Evolutionary conservation across 2,797 vertebrate genomes (phyloP).

Genomic region (Dipus sagitta): DNA sequence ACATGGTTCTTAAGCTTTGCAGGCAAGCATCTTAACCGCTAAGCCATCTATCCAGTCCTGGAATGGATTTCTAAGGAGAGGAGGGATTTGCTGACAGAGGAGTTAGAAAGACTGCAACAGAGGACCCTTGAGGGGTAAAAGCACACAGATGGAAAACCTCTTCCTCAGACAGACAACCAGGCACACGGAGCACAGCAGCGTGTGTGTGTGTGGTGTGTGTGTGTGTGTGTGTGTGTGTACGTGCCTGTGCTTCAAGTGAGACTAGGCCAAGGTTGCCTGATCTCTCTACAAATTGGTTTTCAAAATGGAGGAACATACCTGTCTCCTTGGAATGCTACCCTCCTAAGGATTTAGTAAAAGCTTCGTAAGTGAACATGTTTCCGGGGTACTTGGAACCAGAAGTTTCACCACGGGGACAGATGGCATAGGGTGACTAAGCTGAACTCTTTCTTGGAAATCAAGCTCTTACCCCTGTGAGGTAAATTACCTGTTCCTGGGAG

Average conservation of each 20-base stretch:
- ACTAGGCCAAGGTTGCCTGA: background rate
- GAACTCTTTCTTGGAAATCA: constrained; percentile 67
- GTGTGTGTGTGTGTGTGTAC: too few species aligned
- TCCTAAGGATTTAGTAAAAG: constrained; percentile 26
- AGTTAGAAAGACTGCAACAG: background rate
- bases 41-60: too few species aligned
- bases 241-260: background rate
- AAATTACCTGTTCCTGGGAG: constrained; percentile 80
- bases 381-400: constrained; percentile 41
- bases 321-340: background rate
- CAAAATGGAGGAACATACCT: background rate
- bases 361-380: constrained; percentile 27
- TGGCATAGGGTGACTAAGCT: constrained; percentile 67
- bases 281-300: constrained; percentile 29
- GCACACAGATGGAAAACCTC: background rate
- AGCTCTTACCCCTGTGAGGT: constrained; percentile 78
- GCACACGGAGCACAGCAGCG: fast-evolving
- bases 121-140: background rate
- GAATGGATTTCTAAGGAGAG: background rate
- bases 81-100: background rate
- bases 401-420: constrained; percentile 78
- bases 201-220: too few species aligned
- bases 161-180: background rate
- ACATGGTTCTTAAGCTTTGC: too few species aligned
- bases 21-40: too few species aligned